Conservation (phyloP, 2,888 invertebrate species). For the Lepidocyrtinus sp. region DNA sequence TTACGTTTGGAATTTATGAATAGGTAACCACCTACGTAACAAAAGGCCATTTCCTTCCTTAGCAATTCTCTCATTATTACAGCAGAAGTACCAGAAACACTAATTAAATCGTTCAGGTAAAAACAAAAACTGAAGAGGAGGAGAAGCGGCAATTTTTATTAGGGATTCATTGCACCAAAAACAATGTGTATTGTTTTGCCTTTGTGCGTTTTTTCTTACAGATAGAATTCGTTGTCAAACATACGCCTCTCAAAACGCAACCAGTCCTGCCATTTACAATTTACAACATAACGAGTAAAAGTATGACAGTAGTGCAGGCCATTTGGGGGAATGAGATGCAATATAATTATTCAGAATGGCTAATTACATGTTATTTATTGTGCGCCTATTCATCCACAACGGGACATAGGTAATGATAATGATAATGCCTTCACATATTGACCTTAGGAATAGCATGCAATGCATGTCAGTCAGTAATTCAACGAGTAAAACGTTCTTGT, state of each 20-base stretch:
- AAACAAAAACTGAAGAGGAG: slow-evolving; percentile 20
- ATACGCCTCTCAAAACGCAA: neutral
- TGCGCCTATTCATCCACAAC: neutral
- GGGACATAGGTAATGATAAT: neutral
- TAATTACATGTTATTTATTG: slow-evolving; percentile 48
- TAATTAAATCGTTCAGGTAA: slow-evolving; percentile 40
- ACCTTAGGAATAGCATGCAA: slow-evolving; percentile 5
- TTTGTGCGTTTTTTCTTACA: neutral
- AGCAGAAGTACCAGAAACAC: slow-evolving; percentile 9
- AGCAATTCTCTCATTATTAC: slow-evolving; percentile 6
- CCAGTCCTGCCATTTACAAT: neutral
- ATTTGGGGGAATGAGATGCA: neutral
- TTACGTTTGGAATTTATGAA: slow-evolving; percentile 28
- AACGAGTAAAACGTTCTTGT: slow-evolving; percentile 11
- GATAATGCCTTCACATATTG: neutral
- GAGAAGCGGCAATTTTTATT: neutral
- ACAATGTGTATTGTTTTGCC: slow-evolving; percentile 1
- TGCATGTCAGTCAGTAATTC: slow-evolving; percentile 26
- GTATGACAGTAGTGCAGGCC: slow-evolving; percentile 2
- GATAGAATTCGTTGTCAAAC: slow-evolving; percentile 8
- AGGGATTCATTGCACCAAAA: neutral
- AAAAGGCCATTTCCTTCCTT: slow-evolving; percentile 29
- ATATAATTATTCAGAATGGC: slow-evolving; percentile 35
- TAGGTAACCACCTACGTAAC: slow-evolving; percentile 28
- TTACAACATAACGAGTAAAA: neutral